Evolutionary conservation across 2,797 vertebrate genomes (phyloP).

Genomic region (Gallinago stenura): DNA sequence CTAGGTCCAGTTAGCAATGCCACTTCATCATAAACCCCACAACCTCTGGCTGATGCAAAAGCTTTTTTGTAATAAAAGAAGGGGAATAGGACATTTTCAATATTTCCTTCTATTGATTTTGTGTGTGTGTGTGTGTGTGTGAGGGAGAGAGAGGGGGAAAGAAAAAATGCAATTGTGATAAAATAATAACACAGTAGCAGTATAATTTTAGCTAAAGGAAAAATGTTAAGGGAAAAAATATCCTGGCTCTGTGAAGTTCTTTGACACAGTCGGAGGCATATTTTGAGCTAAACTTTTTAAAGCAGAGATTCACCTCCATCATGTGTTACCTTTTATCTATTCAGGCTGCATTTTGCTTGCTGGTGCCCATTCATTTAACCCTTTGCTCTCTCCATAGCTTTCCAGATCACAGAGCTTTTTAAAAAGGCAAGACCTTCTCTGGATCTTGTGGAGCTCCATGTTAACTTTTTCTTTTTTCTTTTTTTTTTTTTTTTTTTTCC

Average conservation of each 20-base stretch:
- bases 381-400: neutral
- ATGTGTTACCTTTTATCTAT: neutral
- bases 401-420: conserved; percentile 3
- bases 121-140: neutral
- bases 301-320: neutral
- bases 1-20: neutral
- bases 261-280: neutral
- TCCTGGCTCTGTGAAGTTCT: neutral
- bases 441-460: neutral
- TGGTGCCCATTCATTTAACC: neutral
- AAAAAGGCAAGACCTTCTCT: neutral
- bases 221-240: neutral
- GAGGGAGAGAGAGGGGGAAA: neutral
- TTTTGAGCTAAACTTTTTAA: neutral
- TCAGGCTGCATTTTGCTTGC: neutral
- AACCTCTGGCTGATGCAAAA: neutral
- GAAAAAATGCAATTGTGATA: neutral
- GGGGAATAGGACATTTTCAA: conserved; percentile 15
- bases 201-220: conserved; percentile 24
- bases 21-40: neutral
- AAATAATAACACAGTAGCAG: conserved; percentile 4
- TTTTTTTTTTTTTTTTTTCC: accelerated
- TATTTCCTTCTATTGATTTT: conserved; percentile 54
- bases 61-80: neutral
- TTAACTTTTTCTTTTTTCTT: neutral